A percentile compares a stretch with the other conserved stretches of the same genome.
Conservation (phyloP, 2,797 vertebrate genomes). For the Nyctalus aviator region DNA sequence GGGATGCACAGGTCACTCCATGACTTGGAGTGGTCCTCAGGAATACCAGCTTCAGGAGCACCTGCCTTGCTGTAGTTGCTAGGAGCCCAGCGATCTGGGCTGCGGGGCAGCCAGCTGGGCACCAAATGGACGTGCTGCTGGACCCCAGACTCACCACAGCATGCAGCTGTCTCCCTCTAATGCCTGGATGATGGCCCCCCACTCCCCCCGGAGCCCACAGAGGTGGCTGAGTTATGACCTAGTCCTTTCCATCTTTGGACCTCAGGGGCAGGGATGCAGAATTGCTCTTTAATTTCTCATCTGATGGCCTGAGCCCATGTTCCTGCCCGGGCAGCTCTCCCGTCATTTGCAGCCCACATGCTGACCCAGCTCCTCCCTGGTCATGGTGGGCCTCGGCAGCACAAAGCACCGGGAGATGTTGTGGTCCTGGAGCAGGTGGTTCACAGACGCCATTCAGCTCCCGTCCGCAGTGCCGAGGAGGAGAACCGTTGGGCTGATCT, state of each 20-base stretch:
- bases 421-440: background rate
- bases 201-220: accelerated
- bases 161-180: accelerated
- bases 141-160: no score
- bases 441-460: background rate
- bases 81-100: background rate
- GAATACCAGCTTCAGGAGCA: background rate
- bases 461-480: background rate
- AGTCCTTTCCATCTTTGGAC: background rate
- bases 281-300: accelerated
- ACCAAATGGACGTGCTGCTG: accelerated
- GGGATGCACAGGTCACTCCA: background rate
- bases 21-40: background rate
- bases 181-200: accelerated
- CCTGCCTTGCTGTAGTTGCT: accelerated
- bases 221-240: background rate
- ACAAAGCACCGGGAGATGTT: background rate
- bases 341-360: background rate
- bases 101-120: background rate
- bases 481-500: accelerated
- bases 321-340: background rate
- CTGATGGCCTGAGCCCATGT: background rate
- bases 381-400: accelerated
- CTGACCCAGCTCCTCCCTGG: background rate
- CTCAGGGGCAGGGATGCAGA: no score